These are phyloP conservation scores for Saguinus midas DNA, from an alignment of 2,113 vertebrate genomes.

Conservation along the genomic window DNA sequence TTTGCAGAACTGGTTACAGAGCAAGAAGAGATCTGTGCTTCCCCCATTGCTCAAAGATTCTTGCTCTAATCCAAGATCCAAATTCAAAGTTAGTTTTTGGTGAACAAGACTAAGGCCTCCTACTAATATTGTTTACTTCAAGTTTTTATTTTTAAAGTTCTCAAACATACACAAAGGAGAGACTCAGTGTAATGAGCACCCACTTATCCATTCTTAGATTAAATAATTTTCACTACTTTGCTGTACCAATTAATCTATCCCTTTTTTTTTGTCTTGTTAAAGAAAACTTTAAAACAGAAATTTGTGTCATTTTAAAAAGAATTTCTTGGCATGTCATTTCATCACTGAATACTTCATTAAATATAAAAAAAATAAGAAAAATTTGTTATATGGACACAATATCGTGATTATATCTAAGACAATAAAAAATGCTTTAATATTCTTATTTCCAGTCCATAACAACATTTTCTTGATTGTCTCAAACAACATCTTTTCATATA, in stretches of 20 bases:
- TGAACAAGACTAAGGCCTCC: background rate
- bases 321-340: background rate
- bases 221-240: background rate
- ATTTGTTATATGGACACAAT: background rate
- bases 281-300: background rate
- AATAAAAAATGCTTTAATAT: background rate
- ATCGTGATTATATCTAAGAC: background rate
- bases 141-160: background rate
- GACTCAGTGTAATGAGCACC: background rate
- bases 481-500: background rate
- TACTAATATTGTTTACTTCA: background rate
- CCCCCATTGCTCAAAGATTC: background rate
- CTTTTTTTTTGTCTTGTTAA: background rate
- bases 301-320: background rate
- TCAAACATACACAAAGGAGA: background rate
- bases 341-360: background rate
- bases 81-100: background rate
- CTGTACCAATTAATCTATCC: background rate
- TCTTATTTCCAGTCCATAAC: background rate
- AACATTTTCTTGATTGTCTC: background rate
- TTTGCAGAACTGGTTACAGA: background rate
- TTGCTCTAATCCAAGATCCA: background rate
- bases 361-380: background rate
- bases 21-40: background rate
- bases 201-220: background rate